Base-by-base conservation (phyloP, 1,140 invertebrate species). In the Zaprionus lachaisei region DNA sequence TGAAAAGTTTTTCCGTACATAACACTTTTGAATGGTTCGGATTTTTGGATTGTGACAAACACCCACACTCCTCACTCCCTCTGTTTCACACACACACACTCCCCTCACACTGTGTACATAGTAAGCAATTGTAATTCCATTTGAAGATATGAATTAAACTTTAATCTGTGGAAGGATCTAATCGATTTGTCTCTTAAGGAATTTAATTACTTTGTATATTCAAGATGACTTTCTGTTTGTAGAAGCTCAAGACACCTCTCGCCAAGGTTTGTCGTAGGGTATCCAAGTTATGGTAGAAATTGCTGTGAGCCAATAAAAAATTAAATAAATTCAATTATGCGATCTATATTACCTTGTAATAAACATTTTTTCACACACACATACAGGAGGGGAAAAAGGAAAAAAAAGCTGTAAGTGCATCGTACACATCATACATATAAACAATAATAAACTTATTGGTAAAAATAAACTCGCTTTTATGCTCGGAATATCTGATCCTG, bases 321-420 rank as follows among this genome's bases (percentile, higher is more conserved):
- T 51, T 51, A 51, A 51, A 51, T 51, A 51, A 51, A 51, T 51
- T 51, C 47, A 51, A 51, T 51, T 51, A 51, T 22, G 47, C 47
- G 47, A 51, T 51, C 12, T 24, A 51, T 51, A n/a, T 51, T 51
- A 51, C 47, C 22, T 51, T 14, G 47, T 12, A 24, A 51, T 51
- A 51, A 51, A 51, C 47, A 11, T n/a, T 51, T 51, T 51, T 51
- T 24, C 9, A 17, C 20, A 6, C 20, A 14, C 4, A n/a, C 38
- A 41, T 15, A 41, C 38, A 34, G 11, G 31, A 11, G 9, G 9
- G 9, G 9, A 34, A 34, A 34, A 41, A 41, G 15, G 5, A 7
- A 5, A n/a, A 41, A 41, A 41, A 6, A 41, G 7, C 20, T 24
- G 5, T 51, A 22, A 20, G 20, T 14, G 20, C 47, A 49, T 11